Percentiles rank a stretch among this genome's conserved stretches.
phyloP scores from a whole-genome alignment of 2,113 vertebrate species.

The Actenoides lindsayi region DNA sequence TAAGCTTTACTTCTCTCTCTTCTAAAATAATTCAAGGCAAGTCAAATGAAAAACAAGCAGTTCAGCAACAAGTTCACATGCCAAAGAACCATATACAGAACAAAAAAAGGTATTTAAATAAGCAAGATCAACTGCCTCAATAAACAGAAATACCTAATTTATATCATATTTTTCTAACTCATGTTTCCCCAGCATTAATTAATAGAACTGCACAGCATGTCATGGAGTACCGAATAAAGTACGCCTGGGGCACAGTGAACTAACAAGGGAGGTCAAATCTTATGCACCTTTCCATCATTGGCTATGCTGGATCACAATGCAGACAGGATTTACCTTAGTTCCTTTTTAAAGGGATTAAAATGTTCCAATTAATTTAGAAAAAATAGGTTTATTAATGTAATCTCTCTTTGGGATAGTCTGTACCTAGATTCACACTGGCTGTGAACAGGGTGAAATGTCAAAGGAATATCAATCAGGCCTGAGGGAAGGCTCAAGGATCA shows the following conservation, averaged over 20 bases:
- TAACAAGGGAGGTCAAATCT: background rate
- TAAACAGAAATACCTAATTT: background rate
- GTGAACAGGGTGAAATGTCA: background rate
- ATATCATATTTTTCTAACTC: background rate
- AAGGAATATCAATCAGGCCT: background rate
- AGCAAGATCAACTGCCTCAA: background rate
- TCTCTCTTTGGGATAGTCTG: background rate
- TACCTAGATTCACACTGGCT: background rate
- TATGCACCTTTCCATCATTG: background rate
- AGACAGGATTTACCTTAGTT: background rate
- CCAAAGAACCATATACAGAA: background rate
- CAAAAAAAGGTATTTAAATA: background rate
- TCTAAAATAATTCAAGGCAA: background rate
- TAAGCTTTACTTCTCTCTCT: background rate
- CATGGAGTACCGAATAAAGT: fast-evolving
- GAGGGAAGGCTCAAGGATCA: background rate
- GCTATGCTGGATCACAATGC: background rate
- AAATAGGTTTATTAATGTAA: background rate
- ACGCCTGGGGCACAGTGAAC: background rate
- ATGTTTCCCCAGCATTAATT: background rate
- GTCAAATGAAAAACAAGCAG: background rate
- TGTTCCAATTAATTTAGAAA: background rate
- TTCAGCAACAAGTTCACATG: background rate
- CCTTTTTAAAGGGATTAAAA: background rate
- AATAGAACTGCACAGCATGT: fast-evolving